Evolutionary conservation across 2,797 vertebrate species (phyloP).

Genomic region (Phataginus tetradactyla): DNA sequence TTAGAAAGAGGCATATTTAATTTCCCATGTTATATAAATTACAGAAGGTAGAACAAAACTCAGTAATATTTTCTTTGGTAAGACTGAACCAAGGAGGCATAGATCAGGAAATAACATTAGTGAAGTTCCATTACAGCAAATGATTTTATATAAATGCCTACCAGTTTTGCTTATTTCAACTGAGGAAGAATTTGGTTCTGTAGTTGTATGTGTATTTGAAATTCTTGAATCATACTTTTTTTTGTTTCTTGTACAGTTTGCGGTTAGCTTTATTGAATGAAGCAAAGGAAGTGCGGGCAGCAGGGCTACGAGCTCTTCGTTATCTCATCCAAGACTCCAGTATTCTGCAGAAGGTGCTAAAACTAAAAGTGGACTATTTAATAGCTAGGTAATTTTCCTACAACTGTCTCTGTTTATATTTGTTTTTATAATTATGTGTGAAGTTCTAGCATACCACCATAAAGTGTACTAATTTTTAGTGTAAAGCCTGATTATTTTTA

Average conservation of each 20-base stretch:
- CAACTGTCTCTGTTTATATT: neutral
- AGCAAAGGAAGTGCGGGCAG: constrained; percentile 99
- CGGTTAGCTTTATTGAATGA: constrained; percentile 97
- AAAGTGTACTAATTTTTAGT: neutral
- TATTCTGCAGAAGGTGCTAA: constrained; percentile 97
- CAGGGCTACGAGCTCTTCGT: constrained; percentile 96
- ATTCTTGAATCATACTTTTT: neutral
- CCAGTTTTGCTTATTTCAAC: neutral
- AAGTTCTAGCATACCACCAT: constrained; percentile 18
- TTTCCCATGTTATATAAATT: constrained; percentile 3
- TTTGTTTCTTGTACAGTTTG: constrained; percentile 88
- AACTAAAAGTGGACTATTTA: constrained; percentile 98
- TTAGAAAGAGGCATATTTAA: neutral
- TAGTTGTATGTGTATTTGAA: neutral
- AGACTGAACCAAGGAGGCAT: neutral
- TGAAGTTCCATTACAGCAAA: neutral
- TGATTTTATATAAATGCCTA: neutral
- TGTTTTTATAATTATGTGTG: constrained; percentile 24
- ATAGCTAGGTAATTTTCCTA: constrained; percentile 94
- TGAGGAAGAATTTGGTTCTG: neutral
- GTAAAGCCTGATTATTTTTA: constrained; percentile 28
- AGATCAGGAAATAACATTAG: neutral
- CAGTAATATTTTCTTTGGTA: neutral
- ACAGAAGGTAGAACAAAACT: neutral
- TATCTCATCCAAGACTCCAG: constrained; percentile 97